phyloP scores from a whole-genome alignment of 2,888 invertebrate genomes.

The Aphrophora alni region DNA sequence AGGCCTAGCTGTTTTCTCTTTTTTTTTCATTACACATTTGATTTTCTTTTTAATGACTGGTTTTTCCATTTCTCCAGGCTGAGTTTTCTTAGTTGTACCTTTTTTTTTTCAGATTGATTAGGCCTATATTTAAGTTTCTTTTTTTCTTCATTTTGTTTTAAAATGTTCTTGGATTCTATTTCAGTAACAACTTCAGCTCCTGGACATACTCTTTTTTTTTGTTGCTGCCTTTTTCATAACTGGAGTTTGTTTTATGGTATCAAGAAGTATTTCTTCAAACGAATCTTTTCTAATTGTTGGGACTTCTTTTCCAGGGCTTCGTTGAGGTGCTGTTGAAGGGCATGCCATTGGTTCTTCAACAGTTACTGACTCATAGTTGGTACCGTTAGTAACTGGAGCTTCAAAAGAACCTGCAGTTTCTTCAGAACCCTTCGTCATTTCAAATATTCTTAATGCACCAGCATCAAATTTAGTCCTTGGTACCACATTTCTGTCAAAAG shows the following conservation, averaged over 20 bases:
- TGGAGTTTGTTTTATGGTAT: no score
- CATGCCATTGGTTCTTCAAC: neutral
- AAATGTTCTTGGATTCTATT: constrained; percentile 15
- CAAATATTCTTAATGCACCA: neutral
- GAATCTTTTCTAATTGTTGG: no score
- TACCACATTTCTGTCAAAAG: neutral
- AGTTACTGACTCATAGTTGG: neutral
- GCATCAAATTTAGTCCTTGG: neutral
- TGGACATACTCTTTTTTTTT: constrained; percentile 38
- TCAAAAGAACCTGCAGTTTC: neutral
- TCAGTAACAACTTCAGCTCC: constrained; percentile 50
- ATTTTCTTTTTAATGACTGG: no score
- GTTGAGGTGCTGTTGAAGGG: neutral
- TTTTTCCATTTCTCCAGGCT: neutral
- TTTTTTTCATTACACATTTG: neutral
- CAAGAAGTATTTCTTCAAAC: no score
- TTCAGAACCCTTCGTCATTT: no score
- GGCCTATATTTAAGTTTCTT: constrained; percentile 7
- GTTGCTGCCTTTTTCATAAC: no score
- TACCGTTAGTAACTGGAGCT: neutral
- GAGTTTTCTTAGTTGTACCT: neutral
- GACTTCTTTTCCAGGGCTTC: no score
- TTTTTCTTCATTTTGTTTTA: constrained; percentile 22
- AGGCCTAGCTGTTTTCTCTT: constrained; percentile 4
- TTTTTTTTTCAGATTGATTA: no score